These are phyloP conservation scores for Biston betularia DNA, from an alignment of 2,888 invertebrate species.

Conservation along the genomic window DNA sequence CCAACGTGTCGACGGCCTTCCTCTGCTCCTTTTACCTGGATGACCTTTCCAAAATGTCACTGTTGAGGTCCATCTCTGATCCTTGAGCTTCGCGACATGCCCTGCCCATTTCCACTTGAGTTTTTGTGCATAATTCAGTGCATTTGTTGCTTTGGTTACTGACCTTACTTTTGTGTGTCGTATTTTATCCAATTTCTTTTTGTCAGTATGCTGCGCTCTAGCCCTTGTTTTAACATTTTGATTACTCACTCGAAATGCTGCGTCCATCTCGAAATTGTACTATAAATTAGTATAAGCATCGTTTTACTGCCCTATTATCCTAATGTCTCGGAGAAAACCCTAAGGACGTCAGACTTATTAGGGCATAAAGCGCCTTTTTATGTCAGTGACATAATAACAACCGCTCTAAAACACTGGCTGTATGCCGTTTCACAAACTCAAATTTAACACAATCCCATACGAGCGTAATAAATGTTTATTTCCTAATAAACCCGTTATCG, in stretches of 20 bases:
- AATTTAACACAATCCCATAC: slow-evolving; percentile 37
- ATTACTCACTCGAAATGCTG: neutral
- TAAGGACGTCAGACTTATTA: slow-evolving; percentile 4
- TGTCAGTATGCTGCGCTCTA: too few relatives aligned
- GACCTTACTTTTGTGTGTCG: too few relatives aligned
- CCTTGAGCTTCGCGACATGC: too few relatives aligned
- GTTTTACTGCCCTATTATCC: slow-evolving; percentile 4
- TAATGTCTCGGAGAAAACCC: slow-evolving; percentile 6
- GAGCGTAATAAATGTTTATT: slow-evolving; percentile 51
- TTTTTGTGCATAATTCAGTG: too few relatives aligned
- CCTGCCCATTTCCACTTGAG: too few relatives aligned
- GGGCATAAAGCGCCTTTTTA: slow-evolving; percentile 20
- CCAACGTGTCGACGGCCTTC: too few relatives aligned
- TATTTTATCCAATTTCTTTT: too few relatives aligned
- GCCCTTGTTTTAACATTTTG: neutral
- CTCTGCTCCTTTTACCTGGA: too few relatives aligned
- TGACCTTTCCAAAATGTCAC: too few relatives aligned
- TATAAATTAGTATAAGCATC: slow-evolving; percentile 7
- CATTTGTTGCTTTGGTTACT: too few relatives aligned
- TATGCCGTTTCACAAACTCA: slow-evolving; percentile 31
- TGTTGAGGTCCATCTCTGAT: too few relatives aligned
- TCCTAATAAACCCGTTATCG: slow-evolving; percentile 53
- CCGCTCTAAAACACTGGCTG: slow-evolving; percentile 22
- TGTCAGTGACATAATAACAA: slow-evolving; percentile 14
- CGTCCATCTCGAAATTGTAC: slow-evolving; percentile 13